Evolutionary conservation across 2,888 invertebrate species (phyloP).

Genomic region (Drosophila anceps): DNA sequence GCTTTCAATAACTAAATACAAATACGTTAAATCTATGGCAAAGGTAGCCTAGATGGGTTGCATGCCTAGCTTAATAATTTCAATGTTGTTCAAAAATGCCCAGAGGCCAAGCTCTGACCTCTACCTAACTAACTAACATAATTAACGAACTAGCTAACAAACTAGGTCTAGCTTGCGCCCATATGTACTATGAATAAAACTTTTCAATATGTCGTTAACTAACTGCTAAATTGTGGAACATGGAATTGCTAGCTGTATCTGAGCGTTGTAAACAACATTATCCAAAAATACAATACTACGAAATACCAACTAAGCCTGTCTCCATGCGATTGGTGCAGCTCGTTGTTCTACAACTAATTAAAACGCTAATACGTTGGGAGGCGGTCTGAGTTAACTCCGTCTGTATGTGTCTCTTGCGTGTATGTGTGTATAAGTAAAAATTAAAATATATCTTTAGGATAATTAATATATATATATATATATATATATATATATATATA

Average conservation of each 20-base stretch:
- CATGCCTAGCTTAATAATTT: constrained; percentile 69
- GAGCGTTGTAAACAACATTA: constrained; percentile 62
- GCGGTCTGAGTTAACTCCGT: constrained; percentile 58
- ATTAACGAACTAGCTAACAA: constrained; percentile 52
- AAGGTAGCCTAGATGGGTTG: constrained; percentile 47
- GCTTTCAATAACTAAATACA: constrained; percentile 59
- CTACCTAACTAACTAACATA: constrained; percentile 56
- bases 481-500: constrained; percentile 6
- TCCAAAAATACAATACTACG: constrained; percentile 65
- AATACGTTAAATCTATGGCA: constrained; percentile 25
- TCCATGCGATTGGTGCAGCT: constrained; percentile 33
- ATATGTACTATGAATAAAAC: constrained; percentile 6
- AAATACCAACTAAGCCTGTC: constrained; percentile 47
- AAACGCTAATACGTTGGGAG: constrained; percentile 77
- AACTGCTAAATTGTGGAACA: constrained; percentile 74
- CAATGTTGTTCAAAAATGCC: constrained; percentile 71
- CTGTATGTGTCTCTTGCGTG: constrained; percentile 19
- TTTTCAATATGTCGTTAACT: constrained; percentile 28
- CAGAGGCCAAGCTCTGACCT: constrained; percentile 52
- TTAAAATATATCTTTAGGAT: constrained; percentile 32
- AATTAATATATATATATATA: constrained; percentile 19
- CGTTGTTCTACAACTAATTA: constrained; percentile 56
- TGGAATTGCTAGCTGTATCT: constrained; percentile 81
- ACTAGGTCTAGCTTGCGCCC: constrained; percentile 23
- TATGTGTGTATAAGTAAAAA: constrained; percentile 29